These are phyloP conservation scores for Acridotheres tristis DNA, from an alignment of 2,797 vertebrate genomes.

Conservation along the genomic window DNA sequence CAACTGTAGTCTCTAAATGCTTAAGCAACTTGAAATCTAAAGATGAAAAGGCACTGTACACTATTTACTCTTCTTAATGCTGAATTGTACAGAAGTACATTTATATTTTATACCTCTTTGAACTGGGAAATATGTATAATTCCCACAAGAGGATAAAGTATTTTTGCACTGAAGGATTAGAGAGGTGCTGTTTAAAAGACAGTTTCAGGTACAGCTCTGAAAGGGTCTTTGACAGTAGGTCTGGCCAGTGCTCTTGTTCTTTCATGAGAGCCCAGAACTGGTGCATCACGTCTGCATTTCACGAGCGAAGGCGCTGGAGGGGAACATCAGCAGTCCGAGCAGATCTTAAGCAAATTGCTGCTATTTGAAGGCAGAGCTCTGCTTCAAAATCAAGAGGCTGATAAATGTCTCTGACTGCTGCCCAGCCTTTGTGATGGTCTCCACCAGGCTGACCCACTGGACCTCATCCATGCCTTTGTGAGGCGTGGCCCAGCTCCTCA, in stretches of 20 bases:
- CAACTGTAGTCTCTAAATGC: constrained; percentile 61
- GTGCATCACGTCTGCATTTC: background rate
- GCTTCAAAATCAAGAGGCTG: background rate
- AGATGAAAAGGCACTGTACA: constrained; percentile 63
- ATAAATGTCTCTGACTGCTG: background rate
- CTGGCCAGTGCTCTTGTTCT: background rate
- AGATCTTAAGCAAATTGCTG: background rate
- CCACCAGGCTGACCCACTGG: background rate
- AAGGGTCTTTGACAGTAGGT: background rate
- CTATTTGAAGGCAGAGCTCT: background rate
- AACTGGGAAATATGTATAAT: constrained; percentile 62
- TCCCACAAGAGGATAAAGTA: constrained; percentile 63
- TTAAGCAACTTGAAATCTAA: constrained; percentile 67
- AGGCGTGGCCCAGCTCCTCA: background rate
- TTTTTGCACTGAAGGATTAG: constrained; percentile 53
- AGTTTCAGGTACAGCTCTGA: constrained; percentile 12
- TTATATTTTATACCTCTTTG: constrained; percentile 65
- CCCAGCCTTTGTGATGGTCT: background rate
- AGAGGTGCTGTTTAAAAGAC: constrained; percentile 38
- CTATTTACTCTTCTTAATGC: constrained; percentile 68
- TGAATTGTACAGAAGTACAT: constrained; percentile 66
- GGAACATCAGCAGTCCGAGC: background rate
- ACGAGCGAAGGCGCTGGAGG: rapidly evolving
- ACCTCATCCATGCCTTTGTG: background rate
- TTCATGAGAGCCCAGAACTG: background rate